Evolutionary conservation across 2,797 vertebrate species (phyloP).

Genomic region (Trachurus trachurus): DNA sequence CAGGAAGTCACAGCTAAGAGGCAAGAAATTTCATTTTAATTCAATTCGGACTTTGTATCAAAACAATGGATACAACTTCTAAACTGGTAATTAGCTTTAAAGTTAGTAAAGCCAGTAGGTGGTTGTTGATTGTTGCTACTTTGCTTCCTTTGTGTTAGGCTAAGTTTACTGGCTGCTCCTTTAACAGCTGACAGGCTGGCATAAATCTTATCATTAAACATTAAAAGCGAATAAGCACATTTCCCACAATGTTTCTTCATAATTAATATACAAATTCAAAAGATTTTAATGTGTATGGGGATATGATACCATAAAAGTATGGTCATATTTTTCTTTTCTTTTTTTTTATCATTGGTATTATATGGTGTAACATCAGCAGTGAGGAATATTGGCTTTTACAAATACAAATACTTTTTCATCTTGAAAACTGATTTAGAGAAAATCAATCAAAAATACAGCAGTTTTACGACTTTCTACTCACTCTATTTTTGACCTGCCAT

Average conservation of each 20-base stretch:
- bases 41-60: neutral
- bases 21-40: neutral
- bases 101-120: too few relatives aligned
- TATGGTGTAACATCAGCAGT: neutral
- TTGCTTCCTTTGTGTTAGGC: too few relatives aligned
- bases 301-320: neutral
- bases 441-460: neutral
- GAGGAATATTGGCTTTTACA: neutral
- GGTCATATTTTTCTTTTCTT: neutral
- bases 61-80: too few relatives aligned
- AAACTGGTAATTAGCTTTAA: too few relatives aligned
- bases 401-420: neutral
- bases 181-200: too few relatives aligned
- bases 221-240: too few relatives aligned
- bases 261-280: too few relatives aligned
- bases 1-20: neutral
- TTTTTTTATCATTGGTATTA: neutral
- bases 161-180: too few relatives aligned
- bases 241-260: too few relatives aligned
- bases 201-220: too few relatives aligned
- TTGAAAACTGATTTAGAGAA: neutral
- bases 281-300: too few relatives aligned
- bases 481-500: slow-evolving; percentile 97
- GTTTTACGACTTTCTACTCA: slow-evolving; percentile 56
- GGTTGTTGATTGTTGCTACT: too few relatives aligned